phyloP scores from a whole-genome alignment of 2,113 vertebrate genomes.

The Gila orcuttii region DNA sequence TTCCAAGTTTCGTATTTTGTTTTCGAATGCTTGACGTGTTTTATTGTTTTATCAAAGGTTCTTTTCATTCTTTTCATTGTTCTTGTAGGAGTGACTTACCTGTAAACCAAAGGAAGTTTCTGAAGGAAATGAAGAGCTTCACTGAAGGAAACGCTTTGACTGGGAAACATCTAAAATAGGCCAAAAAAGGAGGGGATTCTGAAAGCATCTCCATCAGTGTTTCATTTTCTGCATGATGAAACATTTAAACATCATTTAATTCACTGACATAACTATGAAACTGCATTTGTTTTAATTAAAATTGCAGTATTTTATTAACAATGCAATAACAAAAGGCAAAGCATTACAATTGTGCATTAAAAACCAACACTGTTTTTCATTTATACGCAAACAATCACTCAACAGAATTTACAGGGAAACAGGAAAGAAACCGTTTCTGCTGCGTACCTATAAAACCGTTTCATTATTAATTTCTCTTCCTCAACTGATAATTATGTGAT shows the following conservation, averaged over 20 bases:
- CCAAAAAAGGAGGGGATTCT: not conserved
- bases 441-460: not conserved
- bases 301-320: not conserved
- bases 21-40: not conserved
- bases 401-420: not conserved
- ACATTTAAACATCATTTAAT: not conserved
- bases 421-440: not conserved
- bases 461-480: slow-evolving; percentile 11
- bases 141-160: not conserved
- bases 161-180: not conserved
- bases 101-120: not conserved
- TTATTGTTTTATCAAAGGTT: not conserved
- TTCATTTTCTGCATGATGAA: not conserved
- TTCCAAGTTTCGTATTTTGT: not conserved
- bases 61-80: not conserved
- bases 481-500: not conserved
- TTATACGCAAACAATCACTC: no score
- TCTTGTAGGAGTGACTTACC: not conserved
- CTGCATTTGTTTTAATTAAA: not conserved
- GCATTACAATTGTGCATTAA: not conserved
- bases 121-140: not conserved
- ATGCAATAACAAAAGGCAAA: not conserved
- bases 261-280: not conserved
- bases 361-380: not conserved
- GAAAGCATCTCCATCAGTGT: not conserved